Percentiles rank a stretch among this genome's conserved stretches.
Conservation (phyloP, 64 coral and sea anemone species). For the Stylophora pistillata region DNA sequence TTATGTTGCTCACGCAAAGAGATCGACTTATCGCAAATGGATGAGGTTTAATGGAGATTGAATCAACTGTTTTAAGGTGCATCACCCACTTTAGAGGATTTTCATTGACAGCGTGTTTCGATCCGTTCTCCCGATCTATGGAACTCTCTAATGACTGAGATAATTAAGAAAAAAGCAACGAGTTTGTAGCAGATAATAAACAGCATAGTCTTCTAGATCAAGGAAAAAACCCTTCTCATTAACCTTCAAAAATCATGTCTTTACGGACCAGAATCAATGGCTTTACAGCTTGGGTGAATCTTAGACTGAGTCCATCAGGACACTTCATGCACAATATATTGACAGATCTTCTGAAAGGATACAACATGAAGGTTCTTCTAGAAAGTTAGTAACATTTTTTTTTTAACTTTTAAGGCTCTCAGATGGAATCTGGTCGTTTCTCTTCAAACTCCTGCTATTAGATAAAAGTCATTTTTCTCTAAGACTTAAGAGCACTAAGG, state of each 20-base stretch:
- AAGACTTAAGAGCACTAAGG: too few relatives aligned
- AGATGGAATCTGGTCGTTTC: too few relatives aligned
- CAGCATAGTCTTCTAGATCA: neutral
- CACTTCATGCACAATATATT: constrained; percentile 95
- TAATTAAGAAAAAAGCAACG: neutral
- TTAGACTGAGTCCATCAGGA: constrained; percentile 81
- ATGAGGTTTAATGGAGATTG: too few relatives aligned
- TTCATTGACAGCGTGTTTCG: neutral
- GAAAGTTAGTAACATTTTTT: constrained; percentile 82
- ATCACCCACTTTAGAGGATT: too few relatives aligned
- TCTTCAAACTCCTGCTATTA: too few relatives aligned
- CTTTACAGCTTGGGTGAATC: constrained; percentile 97
- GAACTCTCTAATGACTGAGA: too few relatives aligned
- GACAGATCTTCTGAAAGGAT: constrained; percentile 91
- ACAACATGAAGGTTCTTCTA: constrained; percentile 97
- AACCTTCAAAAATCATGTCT: constrained; percentile 43
- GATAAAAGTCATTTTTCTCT: too few relatives aligned
- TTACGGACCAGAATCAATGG: constrained; percentile 96
- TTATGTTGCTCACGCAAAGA: too few relatives aligned
- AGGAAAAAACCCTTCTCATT: neutral
- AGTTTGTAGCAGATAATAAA: neutral
- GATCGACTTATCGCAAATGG: neutral
- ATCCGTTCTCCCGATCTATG: too few relatives aligned
- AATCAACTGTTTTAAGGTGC: too few relatives aligned
- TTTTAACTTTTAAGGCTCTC: neutral